Evolutionary conservation across 2,113 vertebrate genomes (phyloP), one percentile per base, ranked within the genome.

Genomic region (Megaptera novaeangliae): DNA sequence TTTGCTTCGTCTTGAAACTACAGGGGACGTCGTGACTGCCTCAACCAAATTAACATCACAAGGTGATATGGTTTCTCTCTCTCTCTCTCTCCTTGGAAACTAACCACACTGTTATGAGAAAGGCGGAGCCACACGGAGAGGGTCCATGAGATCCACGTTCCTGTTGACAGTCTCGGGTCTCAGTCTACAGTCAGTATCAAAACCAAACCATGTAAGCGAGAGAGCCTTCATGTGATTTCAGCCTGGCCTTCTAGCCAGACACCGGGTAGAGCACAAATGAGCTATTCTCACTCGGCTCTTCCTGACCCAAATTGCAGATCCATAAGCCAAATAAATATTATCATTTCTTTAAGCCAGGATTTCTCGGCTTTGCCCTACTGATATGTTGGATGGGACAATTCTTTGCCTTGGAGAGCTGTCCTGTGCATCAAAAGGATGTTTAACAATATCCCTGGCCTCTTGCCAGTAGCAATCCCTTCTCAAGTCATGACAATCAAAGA

Each of bases 61-160:
- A 69, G 49, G 18, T 29, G 8, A 34, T 75, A 55, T 5, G n/a
- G 6, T 3, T 59, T 39, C 34, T 82, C 1, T 75, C 5, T 81
- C 11, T 81, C 11, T 34, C 21, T 59, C 44, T 49, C 15, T 34
- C 41, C 34, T 61, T 63, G 61, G 21, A 72, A 34, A 18, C 18
- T 15, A 89, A 21, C n/a, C n/a, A 61, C 23, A 84, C 1, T 15
- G 14, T 57, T 74, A 31, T 3, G 57, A 34, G 46, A 85, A 96
- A 72, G 49, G 36, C 5, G 21, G 57, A 34, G 14, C 21, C 7
- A 55, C 39, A 52, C 5, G 8, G 1, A 87, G 29, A 91, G 36
- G 12, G 11, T 6, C 7, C 5, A 29, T 21, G 21, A 46, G 20
- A 7, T 23, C n/a, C 1, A 1, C 0, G 0, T 64, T 81, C 5